Evolutionary conservation across 2,888 invertebrate genomes (phyloP).

Genomic region (Sicus ferrugineus): DNA sequence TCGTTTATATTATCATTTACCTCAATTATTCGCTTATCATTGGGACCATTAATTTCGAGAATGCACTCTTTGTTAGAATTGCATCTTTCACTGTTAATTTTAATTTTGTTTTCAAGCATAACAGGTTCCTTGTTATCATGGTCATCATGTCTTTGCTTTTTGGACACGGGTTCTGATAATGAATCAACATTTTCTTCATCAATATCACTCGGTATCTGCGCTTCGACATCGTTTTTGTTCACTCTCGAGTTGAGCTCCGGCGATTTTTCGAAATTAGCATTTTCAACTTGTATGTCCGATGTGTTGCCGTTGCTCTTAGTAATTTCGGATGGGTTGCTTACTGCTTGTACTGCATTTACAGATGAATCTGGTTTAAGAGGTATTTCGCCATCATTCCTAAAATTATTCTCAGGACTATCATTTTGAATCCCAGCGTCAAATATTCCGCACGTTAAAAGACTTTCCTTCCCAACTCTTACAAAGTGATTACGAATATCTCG

Average conservation of each 20-base stretch:
- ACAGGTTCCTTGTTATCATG: neutral
- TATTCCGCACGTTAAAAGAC: constrained; percentile 21
- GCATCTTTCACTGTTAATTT: neutral
- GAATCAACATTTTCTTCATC: neutral
- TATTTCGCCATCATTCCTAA: neutral
- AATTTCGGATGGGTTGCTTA: too few relatives aligned
- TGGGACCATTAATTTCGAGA: neutral
- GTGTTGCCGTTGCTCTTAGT: neutral
- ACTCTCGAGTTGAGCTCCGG: too few relatives aligned
- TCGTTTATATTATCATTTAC: neutral
- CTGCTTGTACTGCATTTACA: constrained; percentile 3
- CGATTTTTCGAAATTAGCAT: neutral
- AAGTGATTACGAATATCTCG: constrained; percentile 48
- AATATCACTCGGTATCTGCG: neutral
- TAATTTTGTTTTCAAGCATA: neutral
- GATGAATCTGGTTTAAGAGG: neutral
- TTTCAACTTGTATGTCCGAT: neutral
- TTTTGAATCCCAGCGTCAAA: neutral
- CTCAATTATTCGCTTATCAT: neutral
- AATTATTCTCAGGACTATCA: neutral
- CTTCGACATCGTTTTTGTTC: neutral
- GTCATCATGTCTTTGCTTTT: constrained; percentile 35
- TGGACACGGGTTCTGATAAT: constrained; percentile 30
- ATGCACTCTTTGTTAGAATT: neutral
- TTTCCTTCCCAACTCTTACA: constrained; percentile 39